Conservation (phyloP, 2,113 vertebrate species). For the Alligator sinensis region DNA sequence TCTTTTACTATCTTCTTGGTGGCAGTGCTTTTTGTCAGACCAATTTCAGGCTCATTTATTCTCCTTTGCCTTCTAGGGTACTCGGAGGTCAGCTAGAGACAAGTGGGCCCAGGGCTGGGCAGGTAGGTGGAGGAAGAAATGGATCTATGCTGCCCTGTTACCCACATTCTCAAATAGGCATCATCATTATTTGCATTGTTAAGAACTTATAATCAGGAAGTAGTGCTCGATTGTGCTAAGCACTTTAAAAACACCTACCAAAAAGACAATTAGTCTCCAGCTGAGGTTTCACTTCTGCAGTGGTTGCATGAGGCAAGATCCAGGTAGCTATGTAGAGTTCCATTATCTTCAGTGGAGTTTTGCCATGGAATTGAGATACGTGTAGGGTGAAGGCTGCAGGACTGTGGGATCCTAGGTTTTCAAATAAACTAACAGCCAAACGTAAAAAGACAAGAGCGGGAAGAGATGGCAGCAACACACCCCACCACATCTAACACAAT, state of each 20-base stretch:
- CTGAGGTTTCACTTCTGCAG: too few species aligned
- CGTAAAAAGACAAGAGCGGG: background rate
- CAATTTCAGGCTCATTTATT: background rate
- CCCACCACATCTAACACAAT: background rate
- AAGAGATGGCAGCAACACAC: background rate
- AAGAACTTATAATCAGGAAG: background rate
- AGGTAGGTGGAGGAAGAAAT: background rate
- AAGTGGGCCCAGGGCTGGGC: background rate
- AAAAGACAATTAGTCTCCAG: background rate
- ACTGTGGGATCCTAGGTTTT: background rate
- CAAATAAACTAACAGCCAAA: background rate
- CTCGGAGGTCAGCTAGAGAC: background rate
- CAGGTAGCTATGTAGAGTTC: background rate
- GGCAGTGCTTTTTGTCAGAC: background rate
- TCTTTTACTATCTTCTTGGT: constrained; percentile 20
- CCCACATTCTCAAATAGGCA: background rate
- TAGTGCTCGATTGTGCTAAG: background rate
- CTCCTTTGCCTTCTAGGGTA: background rate
- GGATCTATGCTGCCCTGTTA: background rate
- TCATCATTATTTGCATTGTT: background rate
- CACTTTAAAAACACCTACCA: background rate
- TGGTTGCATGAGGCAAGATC: too few species aligned
- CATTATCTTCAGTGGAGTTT: background rate
- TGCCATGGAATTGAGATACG: too few species aligned
- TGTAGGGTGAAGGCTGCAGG: background rate